A percentile compares a stretch with the other conserved stretches of the same genome.
These are phyloP conservation scores for Sorex araneus DNA, from an alignment of 2,113 vertebrate species.

Conservation along the genomic window DNA sequence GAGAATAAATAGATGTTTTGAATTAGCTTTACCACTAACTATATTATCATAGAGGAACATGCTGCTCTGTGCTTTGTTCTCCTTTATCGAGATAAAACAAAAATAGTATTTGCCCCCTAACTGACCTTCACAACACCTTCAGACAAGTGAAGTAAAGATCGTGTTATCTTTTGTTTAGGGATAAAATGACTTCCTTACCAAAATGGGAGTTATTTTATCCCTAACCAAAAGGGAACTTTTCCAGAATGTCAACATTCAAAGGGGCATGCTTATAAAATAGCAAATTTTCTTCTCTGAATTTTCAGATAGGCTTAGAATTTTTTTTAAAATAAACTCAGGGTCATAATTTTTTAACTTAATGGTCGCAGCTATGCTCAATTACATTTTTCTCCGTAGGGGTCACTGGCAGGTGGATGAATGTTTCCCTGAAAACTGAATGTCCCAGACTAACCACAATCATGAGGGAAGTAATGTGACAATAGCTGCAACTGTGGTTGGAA, in stretches of 20 bases:
- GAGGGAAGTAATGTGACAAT: background rate
- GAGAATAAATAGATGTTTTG: constrained; percentile 5
- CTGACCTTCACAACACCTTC: background rate
- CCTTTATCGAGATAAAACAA: background rate
- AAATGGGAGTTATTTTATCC: too few species aligned
- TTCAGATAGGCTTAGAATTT: constrained; percentile 28
- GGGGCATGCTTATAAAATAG: constrained; percentile 49
- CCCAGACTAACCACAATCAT: background rate
- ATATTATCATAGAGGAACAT: background rate
- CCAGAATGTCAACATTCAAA: constrained; percentile 18
- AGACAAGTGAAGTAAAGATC: constrained; percentile 3
- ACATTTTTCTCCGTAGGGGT: background rate
- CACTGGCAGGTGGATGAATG: background rate
- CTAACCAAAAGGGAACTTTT: background rate
- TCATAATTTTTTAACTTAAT: constrained; percentile 3
- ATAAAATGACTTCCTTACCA: constrained; percentile 5
- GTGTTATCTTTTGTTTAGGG: background rate
- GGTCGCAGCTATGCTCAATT: background rate
- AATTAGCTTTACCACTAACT: background rate
- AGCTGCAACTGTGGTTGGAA: background rate
- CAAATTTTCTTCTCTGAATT: constrained; percentile 48
- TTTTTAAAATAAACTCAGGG: constrained; percentile 1
- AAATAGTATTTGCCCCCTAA: background rate
- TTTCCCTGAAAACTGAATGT: background rate
- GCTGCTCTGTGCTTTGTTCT: background rate